Percentiles rank a stretch among this genome's conserved stretches.
Conservation (phyloP, 2,113 vertebrate species). For the Uria lomvia region DNA sequence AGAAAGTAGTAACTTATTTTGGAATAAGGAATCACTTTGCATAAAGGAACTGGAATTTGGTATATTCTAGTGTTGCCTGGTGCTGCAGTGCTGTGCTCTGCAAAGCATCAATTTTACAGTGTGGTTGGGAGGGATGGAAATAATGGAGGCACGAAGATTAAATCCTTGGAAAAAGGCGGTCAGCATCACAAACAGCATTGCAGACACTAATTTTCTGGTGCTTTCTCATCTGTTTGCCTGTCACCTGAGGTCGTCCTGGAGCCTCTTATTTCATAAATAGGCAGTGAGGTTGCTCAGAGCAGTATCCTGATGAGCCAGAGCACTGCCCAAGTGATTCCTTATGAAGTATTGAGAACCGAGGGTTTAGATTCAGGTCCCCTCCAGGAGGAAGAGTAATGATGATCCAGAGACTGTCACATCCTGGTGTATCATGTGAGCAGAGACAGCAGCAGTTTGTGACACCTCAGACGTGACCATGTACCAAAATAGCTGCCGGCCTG, state of each 20-base stretch:
- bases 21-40: neutral
- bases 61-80: neutral
- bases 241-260: neutral
- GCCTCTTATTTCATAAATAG: accelerated
- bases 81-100: neutral
- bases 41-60: neutral
- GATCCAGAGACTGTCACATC: neutral
- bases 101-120: neutral
- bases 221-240: neutral
- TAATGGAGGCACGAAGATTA: neutral
- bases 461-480: accelerated
- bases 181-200: neutral
- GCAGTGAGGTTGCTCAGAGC: neutral
- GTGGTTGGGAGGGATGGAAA: neutral
- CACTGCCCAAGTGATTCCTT: neutral
- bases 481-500: neutral
- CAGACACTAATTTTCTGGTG: neutral
- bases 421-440: neutral
- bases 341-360: neutral
- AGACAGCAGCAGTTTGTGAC: neutral
- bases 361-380: neutral
- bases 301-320: accelerated
- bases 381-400: neutral
- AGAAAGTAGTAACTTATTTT: neutral
- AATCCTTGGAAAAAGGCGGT: neutral